These are phyloP conservation scores for Meteorus cinctellus DNA, from an alignment of 2,888 invertebrate species.

Conservation along the genomic window DNA sequence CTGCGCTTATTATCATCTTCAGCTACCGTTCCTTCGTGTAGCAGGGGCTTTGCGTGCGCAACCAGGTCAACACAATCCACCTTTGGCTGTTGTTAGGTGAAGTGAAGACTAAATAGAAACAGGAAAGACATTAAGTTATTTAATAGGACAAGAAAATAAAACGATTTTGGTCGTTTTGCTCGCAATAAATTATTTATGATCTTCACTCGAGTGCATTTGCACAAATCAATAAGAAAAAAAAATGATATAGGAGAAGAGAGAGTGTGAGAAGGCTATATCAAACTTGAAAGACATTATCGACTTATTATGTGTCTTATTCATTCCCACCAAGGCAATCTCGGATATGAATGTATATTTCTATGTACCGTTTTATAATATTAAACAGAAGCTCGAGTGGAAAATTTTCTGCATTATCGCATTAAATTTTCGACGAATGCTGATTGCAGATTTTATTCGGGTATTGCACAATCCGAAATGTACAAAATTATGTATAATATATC, in stretches of 20 bases:
- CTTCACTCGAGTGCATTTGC: background rate
- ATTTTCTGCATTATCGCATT: constrained; percentile 39
- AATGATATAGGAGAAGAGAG: background rate
- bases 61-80: constrained; percentile 66
- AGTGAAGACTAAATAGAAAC: constrained; percentile 10
- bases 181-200: constrained; percentile 17
- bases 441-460: background rate
- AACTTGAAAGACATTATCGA: constrained; percentile 24
- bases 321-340: constrained; percentile 7
- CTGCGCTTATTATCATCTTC: constrained; percentile 89
- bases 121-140: constrained; percentile 7
- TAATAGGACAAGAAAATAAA: constrained; percentile 25
- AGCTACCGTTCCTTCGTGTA: constrained; percentile 78
- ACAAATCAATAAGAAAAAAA: background rate
- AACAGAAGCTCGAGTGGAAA: constrained; percentile 37
- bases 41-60: constrained; percentile 63
- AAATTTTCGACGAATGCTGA: background rate
- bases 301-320: constrained; percentile 8
- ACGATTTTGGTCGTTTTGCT: constrained; percentile 1
- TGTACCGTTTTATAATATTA: constrained; percentile 30
- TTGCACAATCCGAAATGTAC: constrained; percentile 16
- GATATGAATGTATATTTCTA: constrained; percentile 9
- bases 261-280: background rate
- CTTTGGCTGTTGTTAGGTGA: constrained; percentile 66
- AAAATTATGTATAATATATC: background rate